Evolutionary conservation across 2,888 invertebrate species (phyloP).

Genomic region (Crematogaster levior): DNA sequence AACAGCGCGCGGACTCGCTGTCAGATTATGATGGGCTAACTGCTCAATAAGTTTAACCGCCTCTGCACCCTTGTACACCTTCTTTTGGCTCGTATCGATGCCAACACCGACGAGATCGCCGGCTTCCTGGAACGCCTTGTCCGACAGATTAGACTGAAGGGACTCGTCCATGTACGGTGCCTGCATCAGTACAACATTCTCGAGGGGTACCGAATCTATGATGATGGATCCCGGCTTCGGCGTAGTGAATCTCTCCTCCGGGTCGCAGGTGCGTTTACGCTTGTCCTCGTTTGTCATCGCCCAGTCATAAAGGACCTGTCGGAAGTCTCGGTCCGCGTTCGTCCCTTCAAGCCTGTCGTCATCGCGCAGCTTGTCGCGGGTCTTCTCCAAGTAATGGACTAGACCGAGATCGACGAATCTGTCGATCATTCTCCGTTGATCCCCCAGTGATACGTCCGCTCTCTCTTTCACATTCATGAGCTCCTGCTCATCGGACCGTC

Average conservation of each 20-base stretch:
- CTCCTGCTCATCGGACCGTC: slow-evolving; percentile 41
- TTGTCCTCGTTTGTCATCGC: slow-evolving; percentile 54
- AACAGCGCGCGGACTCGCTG: background rate
- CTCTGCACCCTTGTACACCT: slow-evolving; percentile 72
- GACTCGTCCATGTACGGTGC: slow-evolving; percentile 74
- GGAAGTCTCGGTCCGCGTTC: slow-evolving; percentile 65
- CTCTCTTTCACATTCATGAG: background rate
- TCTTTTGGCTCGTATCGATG: slow-evolving; percentile 73
- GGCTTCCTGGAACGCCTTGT: slow-evolving; percentile 75
- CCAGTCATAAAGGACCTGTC: slow-evolving; percentile 74
- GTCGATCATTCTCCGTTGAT: slow-evolving; percentile 69
- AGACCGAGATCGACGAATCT: slow-evolving; percentile 74
- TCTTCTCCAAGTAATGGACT: slow-evolving; percentile 69
- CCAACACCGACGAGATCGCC: slow-evolving; percentile 75
- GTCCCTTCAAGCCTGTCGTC: slow-evolving; percentile 24
- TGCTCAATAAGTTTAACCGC: slow-evolving; percentile 67
- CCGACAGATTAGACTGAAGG: slow-evolving; percentile 76
- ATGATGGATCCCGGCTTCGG: slow-evolving; percentile 77
- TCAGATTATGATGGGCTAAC: slow-evolving; percentile 32
- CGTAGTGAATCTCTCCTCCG: slow-evolving; percentile 63
- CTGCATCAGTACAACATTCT: slow-evolving; percentile 69
- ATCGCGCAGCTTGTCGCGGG: slow-evolving; percentile 45
- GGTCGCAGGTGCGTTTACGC: slow-evolving; percentile 50
- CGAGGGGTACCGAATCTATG: slow-evolving; percentile 70
- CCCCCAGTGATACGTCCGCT: slow-evolving; percentile 20